These are phyloP conservation scores for Amphiprion percula DNA, from an alignment of 2,113 vertebrate species.

Conservation along the genomic window DNA sequence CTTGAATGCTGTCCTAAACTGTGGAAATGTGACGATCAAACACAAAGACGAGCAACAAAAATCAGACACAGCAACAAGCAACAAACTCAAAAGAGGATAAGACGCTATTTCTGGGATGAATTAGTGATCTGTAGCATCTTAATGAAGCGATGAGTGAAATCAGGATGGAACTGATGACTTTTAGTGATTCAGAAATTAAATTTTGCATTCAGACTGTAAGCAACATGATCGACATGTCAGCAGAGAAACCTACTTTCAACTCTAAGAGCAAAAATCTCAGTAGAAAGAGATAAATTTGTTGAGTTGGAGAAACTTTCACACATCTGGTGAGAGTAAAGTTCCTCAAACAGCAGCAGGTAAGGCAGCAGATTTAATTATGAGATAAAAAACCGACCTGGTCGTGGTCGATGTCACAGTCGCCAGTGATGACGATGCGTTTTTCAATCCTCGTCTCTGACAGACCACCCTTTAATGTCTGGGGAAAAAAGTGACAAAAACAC, in stretches of 20 bases:
- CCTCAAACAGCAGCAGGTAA: background rate
- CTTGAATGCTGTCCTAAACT: background rate
- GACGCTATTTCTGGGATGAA: conserved; percentile 1
- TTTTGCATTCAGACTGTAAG: background rate
- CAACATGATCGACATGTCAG: conserved; percentile 59
- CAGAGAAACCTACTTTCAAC: background rate
- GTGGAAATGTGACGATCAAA: background rate
- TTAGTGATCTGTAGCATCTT: background rate
- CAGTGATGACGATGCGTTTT: conserved; percentile 98
- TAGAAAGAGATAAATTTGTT: too few species aligned
- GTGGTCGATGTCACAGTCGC: conserved; percentile 97
- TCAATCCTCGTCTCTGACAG: conserved; percentile 99
- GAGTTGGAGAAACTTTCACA: too few species aligned
- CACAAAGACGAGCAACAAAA: conserved; percentile 7
- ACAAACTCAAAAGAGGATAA: background rate
- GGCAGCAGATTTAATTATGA: background rate
- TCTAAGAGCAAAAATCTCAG: too few species aligned
- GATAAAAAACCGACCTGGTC: conserved; percentile 89
- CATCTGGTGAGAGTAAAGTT: background rate
- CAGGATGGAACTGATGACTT: conserved; percentile 1
- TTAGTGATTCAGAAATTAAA: background rate
- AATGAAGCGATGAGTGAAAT: background rate
- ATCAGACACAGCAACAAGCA: background rate
- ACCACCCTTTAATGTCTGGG: conserved; percentile 89
- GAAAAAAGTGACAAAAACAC: background rate